Base-by-base conservation (phyloP, 2,888 invertebrate genomes). In the Andrena hattorfiana region DNA sequence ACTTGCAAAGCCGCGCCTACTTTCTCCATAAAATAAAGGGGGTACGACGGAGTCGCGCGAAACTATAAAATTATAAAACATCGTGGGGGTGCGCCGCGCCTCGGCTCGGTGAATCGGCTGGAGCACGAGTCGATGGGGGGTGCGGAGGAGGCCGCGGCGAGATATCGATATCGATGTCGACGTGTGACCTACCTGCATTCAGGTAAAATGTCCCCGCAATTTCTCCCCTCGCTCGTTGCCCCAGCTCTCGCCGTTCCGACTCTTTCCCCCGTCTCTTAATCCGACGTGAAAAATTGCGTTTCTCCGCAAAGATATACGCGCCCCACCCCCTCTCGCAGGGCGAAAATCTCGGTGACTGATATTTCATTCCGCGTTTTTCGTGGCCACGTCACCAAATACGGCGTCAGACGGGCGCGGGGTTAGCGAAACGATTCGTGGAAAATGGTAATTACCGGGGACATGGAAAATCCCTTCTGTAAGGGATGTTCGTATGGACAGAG, bases 221-320 rank as follows among this genome's bases (percentile, higher is more conserved):
- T 51, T 56, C 7, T 51, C 49, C 54, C 26, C 56, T 16, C 13
- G 10, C 26, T n/a, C 49, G 51, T 7, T 28, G 4, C 13, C 32
- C n/a, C n/a, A 48, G 3, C 28, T 32, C 59, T 30, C 62, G 35
- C 28, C 35, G 32, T 32, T 49, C 51, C 56, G 54, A 32, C 82
- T 71, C 26, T n/a, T 60, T n/a, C 42, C 49, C 20, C 72, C 30
- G 60, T 51, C 49, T 51, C 72, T 78, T 91, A 90, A 91, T 90
- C 89, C 88, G 90, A 91, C 86, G 87, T 90, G 91, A 91, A 91
- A 90, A 91, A 91, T 91, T 91, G 87, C 91, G 86, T 90, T 88
- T 84, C 87, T 64, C 85, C 64, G 74, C 77, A 68, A 62, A 75
- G 77, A 78, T 75, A 84, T 81, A 86, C 82, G 83, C 81, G 82